Conservation (phyloP, 2,113 vertebrate species). For the Phyllostomus discolor region DNA sequence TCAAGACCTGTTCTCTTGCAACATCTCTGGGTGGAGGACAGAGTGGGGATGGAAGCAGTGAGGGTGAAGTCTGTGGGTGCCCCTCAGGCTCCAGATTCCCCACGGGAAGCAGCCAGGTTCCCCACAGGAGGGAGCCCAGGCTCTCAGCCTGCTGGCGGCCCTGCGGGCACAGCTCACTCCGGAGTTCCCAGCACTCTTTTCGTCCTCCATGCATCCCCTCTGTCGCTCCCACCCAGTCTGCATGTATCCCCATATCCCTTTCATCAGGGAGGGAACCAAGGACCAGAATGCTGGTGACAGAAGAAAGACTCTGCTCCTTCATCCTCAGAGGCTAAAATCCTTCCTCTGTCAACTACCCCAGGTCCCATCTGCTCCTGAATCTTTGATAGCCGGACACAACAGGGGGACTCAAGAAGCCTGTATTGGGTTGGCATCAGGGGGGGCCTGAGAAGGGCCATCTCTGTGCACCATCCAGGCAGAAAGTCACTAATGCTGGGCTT, state of each 20-base stretch:
- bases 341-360: not conserved
- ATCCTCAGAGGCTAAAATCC: not conserved
- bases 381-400: not conserved
- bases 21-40: too few species aligned
- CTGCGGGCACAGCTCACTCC: not conserved
- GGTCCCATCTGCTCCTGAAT: not conserved
- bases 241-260: not conserved
- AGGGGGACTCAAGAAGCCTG: not conserved
- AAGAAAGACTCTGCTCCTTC: not conserved
- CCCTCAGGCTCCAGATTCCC: not conserved
- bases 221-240: not conserved
- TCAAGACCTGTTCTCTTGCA: not conserved
- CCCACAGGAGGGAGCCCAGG: accelerated
- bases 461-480: not conserved
- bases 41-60: not conserved
- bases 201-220: not conserved
- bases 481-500: not conserved
- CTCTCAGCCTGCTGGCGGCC: not conserved
- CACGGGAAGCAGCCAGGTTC: not conserved
- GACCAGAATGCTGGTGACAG: not conserved
- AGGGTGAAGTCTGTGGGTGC: not conserved
- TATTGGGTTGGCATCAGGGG: not conserved
- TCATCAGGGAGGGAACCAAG: not conserved
- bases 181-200: not conserved
- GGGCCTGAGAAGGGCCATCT: not conserved